Evolutionary conservation across 2,113 vertebrate species (phyloP).

Genomic region (Tupaia tana): DNA sequence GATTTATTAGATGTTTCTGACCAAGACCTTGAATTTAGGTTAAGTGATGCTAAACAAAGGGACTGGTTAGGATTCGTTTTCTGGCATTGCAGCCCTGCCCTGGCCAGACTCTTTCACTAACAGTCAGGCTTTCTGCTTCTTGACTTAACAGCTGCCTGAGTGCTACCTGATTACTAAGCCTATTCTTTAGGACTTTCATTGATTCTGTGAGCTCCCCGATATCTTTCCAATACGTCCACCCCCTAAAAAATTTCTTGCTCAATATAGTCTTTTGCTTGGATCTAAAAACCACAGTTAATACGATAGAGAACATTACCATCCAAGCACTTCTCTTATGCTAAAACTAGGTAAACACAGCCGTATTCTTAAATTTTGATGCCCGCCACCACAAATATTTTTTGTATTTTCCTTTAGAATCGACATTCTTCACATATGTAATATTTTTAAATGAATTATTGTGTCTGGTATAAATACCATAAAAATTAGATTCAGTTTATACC

Average conservation of each 20-base stretch:
- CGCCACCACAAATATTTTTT: neutral
- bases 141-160: neutral
- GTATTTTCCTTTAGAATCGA: neutral
- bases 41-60: neutral
- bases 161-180: neutral
- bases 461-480: neutral
- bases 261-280: neutral
- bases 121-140: constrained; percentile 17
- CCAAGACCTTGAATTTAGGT: constrained; percentile 3
- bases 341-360: neutral
- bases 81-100: neutral
- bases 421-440: neutral
- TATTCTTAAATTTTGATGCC: neutral
- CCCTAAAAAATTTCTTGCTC: neutral
- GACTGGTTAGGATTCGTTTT: neutral
- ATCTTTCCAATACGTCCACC: neutral
- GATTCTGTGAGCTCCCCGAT: neutral
- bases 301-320: neutral
- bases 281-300: neutral
- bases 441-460: constrained; percentile 28
- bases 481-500: neutral
- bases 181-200: neutral
- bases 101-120: neutral
- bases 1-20: neutral
- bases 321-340: neutral